Percentiles rank a stretch among this genome's conserved stretches.
phyloP scores from a whole-genome alignment of 2,888 invertebrate species.

The Sialis lutaria region DNA sequence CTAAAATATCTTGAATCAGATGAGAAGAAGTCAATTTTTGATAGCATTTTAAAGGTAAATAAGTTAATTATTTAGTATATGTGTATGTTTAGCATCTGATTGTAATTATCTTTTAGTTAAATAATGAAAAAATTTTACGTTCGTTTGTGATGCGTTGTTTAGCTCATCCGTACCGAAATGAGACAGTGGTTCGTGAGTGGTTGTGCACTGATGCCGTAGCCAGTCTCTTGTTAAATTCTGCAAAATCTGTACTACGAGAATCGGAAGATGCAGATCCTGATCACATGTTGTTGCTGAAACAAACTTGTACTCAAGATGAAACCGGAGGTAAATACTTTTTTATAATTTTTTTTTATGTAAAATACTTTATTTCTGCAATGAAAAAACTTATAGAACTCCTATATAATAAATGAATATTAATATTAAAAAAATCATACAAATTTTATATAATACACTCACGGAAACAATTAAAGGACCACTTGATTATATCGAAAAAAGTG shows the following conservation, averaged over 20 bases:
- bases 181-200: conserved; percentile 28
- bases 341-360: background rate
- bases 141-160: conserved; percentile 28
- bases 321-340: conserved; percentile 22
- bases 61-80: too few relatives aligned
- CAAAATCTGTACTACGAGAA: conserved; percentile 9
- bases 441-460: too few relatives aligned
- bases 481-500: too few relatives aligned
- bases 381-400: background rate
- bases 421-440: too few relatives aligned
- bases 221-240: conserved; percentile 24
- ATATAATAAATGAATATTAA: too few relatives aligned
- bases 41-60: conserved; percentile 36
- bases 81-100: background rate
- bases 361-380: background rate
- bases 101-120: conserved; percentile 10
- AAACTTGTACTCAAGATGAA: conserved; percentile 21
- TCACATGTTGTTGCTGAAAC: conserved; percentile 19
- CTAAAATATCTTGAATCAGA: conserved; percentile 32
- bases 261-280: conserved; percentile 16
- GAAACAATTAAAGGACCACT: too few relatives aligned
- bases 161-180: conserved; percentile 26
- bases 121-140: conserved; percentile 16
- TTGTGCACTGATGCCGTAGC: conserved; percentile 24
- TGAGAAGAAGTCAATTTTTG: conserved; percentile 35